Conservation (phyloP, 2,888 invertebrate genomes). For the Nemurella pictetii region DNA sequence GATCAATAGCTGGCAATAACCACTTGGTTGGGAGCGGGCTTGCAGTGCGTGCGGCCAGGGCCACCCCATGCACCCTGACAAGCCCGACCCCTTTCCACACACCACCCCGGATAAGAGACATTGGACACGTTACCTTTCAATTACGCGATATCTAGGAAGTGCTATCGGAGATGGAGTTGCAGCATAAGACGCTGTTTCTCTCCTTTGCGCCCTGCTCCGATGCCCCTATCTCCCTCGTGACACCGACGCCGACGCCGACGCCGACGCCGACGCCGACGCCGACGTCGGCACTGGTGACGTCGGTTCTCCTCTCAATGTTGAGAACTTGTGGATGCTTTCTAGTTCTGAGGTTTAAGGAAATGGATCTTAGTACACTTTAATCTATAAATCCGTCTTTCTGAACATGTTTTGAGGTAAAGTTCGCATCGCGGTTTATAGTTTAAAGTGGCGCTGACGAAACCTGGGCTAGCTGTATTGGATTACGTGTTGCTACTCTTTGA, state of each 20-base stretch:
- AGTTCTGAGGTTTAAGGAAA: neutral
- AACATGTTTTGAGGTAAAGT: neutral
- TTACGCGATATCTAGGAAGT: neutral
- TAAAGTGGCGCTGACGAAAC: neutral
- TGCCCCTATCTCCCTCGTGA: neutral
- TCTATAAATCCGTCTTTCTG: neutral
- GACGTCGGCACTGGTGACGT: neutral
- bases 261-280: no score
- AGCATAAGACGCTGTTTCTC: neutral
- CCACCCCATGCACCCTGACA: no score
- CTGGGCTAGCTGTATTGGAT: neutral
- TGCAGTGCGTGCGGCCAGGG: neutral
- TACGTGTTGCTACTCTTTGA: neutral
- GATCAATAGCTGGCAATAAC: neutral
- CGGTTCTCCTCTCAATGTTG: no score
- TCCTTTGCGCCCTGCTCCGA: neutral
- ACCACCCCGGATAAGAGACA: neutral
- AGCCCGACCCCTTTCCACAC: neutral
- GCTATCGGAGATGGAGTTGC: neutral
- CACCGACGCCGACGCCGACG: neutral
- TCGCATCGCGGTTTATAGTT: neutral
- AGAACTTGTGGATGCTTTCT: neutral
- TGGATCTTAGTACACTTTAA: neutral
- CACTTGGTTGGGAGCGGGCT: neutral
- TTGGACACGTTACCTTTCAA: conserved; percentile 17